These are phyloP conservation scores for Todiramphus saurophagus DNA, from an alignment of 2,113 vertebrate genomes.

Conservation along the genomic window DNA sequence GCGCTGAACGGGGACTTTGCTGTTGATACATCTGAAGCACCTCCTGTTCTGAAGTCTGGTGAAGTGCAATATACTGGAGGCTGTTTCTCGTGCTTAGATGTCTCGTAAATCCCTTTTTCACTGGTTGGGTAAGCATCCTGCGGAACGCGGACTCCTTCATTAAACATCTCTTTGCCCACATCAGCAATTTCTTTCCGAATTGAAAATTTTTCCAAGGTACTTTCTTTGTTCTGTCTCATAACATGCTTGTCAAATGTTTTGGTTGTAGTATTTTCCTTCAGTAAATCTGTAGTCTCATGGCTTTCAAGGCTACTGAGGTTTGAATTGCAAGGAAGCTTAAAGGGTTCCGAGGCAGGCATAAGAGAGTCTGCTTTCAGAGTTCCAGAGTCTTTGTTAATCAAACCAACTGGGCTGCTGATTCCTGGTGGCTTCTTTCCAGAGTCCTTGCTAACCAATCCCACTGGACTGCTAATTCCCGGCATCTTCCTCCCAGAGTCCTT, in stretches of 20 bases:
- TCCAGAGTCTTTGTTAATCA: slow-evolving; percentile 71
- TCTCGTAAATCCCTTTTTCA: slow-evolving; percentile 73
- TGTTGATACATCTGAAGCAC: slow-evolving; percentile 74
- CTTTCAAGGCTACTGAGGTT: slow-evolving; percentile 63
- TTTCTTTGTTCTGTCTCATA: slow-evolving; percentile 73
- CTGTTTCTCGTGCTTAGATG: slow-evolving; percentile 78
- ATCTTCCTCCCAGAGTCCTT: slow-evolving; percentile 75
- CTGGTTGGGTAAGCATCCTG: slow-evolving; percentile 64
- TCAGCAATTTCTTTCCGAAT: slow-evolving; percentile 73
- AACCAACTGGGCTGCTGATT: slow-evolving; percentile 20
- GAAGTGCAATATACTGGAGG: slow-evolving; percentile 81
- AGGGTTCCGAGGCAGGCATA: slow-evolving; percentile 63
- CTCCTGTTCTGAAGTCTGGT: slow-evolving; percentile 79
- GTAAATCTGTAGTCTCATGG: slow-evolving; percentile 60
- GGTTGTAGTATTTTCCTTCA: slow-evolving; percentile 68
- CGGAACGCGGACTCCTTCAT: slow-evolving; percentile 63
- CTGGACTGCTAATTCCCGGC: slow-evolving; percentile 52
- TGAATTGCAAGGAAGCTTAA: slow-evolving; percentile 69
- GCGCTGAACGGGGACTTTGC: slow-evolving; percentile 79
- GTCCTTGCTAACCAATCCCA: slow-evolving; percentile 75
- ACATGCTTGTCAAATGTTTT: slow-evolving; percentile 76
- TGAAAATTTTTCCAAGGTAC: slow-evolving; percentile 74
- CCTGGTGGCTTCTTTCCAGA: slow-evolving; percentile 72
- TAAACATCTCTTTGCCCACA: slow-evolving; percentile 72
- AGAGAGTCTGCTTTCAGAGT: slow-evolving; percentile 67